A percentile compares a stretch with the other conserved stretches of the same genome.
Conservation (phyloP, 2,113 vertebrate genomes). For the Brachyistius frenatus region DNA sequence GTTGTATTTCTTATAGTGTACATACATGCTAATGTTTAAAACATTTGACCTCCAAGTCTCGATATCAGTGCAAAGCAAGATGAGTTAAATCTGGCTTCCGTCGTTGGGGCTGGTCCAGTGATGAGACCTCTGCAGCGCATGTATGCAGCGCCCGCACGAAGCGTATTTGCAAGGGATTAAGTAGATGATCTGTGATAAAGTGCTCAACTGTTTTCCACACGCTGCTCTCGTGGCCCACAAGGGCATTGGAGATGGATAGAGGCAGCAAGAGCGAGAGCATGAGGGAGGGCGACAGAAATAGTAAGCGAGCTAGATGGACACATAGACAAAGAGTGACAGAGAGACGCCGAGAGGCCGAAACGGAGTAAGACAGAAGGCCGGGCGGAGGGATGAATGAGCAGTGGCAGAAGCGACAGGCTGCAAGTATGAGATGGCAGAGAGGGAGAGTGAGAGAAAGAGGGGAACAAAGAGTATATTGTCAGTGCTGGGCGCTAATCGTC, state of each 20-base stretch:
- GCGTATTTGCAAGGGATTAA: constrained; percentile 75
- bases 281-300: constrained; percentile 66
- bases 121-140: constrained; percentile 48
- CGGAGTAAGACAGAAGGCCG: constrained; percentile 58
- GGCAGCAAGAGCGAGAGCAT: constrained; percentile 27
- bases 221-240: constrained; percentile 64
- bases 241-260: constrained; percentile 68
- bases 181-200: constrained; percentile 76
- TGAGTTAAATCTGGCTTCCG: constrained; percentile 40
- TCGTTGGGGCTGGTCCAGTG: constrained; percentile 10
- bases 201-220: constrained; percentile 81
- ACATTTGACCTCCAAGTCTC: constrained; percentile 54
- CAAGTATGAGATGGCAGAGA: constrained; percentile 69
- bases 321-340: constrained; percentile 64
- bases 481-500: constrained; percentile 79
- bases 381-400: constrained; percentile 52
- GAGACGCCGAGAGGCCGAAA: constrained; percentile 59
- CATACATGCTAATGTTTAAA: constrained; percentile 59
- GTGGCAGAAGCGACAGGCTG: constrained; percentile 71
- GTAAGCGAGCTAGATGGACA: constrained; percentile 51
- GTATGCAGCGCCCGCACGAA: constrained; percentile 50
- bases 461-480: constrained; percentile 82
- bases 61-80: constrained; percentile 29
- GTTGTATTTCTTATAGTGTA: constrained; percentile 39
- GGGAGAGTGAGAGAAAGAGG: constrained; percentile 61